These are phyloP conservation scores for Aporophyla nigra DNA, from an alignment of 2,888 invertebrate genomes.

Conservation along the genomic window DNA sequence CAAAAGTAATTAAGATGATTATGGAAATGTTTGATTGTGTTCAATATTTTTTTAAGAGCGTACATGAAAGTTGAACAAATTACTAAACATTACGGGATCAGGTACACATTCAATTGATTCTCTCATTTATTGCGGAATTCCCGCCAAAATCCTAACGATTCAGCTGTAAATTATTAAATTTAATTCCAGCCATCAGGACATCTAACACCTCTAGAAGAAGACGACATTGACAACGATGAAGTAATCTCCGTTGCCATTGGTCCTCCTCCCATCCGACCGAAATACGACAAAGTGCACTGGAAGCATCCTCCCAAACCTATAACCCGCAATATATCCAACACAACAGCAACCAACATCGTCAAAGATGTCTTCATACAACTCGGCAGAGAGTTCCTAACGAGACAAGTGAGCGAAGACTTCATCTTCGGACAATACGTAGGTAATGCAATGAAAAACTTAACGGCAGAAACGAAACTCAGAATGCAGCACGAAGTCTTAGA, in stretches of 20 bases:
- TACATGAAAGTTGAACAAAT: neutral
- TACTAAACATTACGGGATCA: neutral
- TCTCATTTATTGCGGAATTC: too few species aligned
- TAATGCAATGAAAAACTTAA: conserved; percentile 82
- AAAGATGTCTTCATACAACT: conserved; percentile 81
- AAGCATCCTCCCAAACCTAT: conserved; percentile 67
- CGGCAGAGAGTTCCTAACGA: conserved; percentile 81
- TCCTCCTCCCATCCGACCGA: conserved; percentile 82
- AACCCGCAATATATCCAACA: conserved; percentile 48
- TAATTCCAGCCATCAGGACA: conserved; percentile 83
- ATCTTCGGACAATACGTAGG: conserved; percentile 87
- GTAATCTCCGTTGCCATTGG: conserved; percentile 87
- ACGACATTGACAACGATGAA: conserved; percentile 87
- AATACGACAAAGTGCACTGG: conserved; percentile 79
- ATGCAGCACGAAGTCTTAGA: conserved; percentile 87
- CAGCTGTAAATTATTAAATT: neutral
- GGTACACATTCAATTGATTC: neutral
- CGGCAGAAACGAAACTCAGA: conserved; percentile 75
- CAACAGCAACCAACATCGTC: conserved; percentile 74
- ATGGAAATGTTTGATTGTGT: too few species aligned
- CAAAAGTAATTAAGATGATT: too few species aligned
- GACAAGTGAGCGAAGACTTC: conserved; percentile 85
- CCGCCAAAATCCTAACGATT: fast-evolving
- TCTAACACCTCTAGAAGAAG: conserved; percentile 83
- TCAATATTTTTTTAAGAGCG: too few species aligned